These are phyloP conservation scores for Lophius piscatorius DNA, from an alignment of 2,113 vertebrate genomes.

Conservation along the genomic window DNA sequence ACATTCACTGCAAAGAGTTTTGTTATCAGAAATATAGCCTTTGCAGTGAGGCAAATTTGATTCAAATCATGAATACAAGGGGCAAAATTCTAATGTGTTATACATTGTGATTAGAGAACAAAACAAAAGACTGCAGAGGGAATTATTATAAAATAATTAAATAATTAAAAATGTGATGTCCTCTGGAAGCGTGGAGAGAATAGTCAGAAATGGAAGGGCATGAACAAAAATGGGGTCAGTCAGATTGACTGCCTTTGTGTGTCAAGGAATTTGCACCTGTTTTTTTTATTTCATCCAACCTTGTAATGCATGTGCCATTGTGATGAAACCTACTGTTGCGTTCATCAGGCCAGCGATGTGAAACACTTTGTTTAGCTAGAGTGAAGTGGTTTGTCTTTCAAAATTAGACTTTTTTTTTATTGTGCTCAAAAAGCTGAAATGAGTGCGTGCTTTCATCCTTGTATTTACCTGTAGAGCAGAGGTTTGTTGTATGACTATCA, in stretches of 20 bases:
- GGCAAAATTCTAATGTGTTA: constrained; percentile 7
- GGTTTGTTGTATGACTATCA: no score
- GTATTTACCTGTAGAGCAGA: no score
- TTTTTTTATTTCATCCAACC: constrained; percentile 7
- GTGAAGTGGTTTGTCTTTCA: no score
- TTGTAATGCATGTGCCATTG: constrained; percentile 9
- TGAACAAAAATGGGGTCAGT: constrained; percentile 48
- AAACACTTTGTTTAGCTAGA: neutral
- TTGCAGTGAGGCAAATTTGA: constrained; percentile 20
- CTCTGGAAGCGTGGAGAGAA: constrained; percentile 49
- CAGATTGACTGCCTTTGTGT: constrained; percentile 41
- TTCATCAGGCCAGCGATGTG: constrained; percentile 3
- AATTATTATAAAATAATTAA: constrained; percentile 19
- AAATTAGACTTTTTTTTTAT: neutral
- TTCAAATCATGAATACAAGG: constrained; percentile 12
- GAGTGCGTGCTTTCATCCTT: neutral
- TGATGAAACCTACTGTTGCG: constrained; percentile 15
- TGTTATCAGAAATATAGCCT: constrained; percentile 20
- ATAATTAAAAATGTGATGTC: constrained; percentile 32
- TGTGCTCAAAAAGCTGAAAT: constrained; percentile 8
- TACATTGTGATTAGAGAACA: constrained; percentile 19
- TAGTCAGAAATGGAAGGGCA: constrained; percentile 41
- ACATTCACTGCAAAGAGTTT: constrained; percentile 31
- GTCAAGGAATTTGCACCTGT: constrained; percentile 24
- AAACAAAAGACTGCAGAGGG: constrained; percentile 37